Evolutionary conservation across 2,888 invertebrate genomes (phyloP).

Genomic region (Heliothis peltigera): DNA sequence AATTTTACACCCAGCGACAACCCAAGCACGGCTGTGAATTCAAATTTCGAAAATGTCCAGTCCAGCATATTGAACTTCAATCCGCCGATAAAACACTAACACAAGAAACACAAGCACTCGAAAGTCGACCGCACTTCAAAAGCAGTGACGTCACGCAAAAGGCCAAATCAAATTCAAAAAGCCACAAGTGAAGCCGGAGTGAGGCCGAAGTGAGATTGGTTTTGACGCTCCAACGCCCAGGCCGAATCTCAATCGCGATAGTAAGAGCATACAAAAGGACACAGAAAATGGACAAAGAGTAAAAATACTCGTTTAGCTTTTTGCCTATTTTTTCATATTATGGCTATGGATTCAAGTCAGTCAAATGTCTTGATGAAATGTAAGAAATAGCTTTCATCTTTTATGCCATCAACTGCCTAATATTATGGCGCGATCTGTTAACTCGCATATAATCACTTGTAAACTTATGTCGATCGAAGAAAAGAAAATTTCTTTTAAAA

Average conservation of each 20-base stretch:
- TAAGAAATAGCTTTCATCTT: too few relatives aligned
- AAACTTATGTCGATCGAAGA: too few relatives aligned
- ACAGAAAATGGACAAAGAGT: constrained; percentile 34
- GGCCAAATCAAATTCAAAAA: constrained; percentile 72
- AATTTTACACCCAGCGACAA: neutral
- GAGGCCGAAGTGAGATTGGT: constrained; percentile 70
- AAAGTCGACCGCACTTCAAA: constrained; percentile 66
- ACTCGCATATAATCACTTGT: too few relatives aligned
- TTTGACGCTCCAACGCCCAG: constrained; percentile 76
- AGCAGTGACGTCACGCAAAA: constrained; percentile 69
- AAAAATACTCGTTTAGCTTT: neutral
- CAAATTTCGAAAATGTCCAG: constrained; percentile 7
- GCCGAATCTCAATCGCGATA: constrained; percentile 68
- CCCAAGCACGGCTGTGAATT: neutral
- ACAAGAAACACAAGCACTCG: constrained; percentile 56
- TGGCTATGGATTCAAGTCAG: too few relatives aligned
- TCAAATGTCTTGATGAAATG: too few relatives aligned
- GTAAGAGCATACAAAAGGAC: constrained; percentile 62
- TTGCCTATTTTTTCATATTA: too few relatives aligned
- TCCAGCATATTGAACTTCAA: constrained; percentile 16
- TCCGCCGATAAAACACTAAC: constrained; percentile 32
- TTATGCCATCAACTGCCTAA: too few relatives aligned
- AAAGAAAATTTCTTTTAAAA: too few relatives aligned
- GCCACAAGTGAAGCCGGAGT: constrained; percentile 66
- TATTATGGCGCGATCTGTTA: too few relatives aligned